These are phyloP conservation scores for Channa maculata DNA, from an alignment of 2,113 vertebrate genomes.

Conservation along the genomic window DNA sequence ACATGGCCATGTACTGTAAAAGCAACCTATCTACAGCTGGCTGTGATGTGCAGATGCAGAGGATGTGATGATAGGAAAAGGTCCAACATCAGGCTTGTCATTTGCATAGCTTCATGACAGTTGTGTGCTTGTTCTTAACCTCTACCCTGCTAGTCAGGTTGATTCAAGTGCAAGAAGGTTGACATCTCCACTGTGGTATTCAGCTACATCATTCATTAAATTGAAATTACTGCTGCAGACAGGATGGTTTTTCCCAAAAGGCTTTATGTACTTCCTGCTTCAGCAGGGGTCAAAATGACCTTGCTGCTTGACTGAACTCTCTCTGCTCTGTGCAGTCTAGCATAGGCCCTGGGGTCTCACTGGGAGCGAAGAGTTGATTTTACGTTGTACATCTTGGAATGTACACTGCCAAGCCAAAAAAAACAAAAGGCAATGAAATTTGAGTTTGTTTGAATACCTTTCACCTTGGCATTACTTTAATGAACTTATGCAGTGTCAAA, in stretches of 20 bases:
- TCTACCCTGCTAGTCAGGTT: constrained; percentile 1
- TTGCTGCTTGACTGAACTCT: constrained; percentile 60
- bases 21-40: constrained; percentile 18
- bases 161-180: constrained; percentile 23
- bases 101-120: background rate
- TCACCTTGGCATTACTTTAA: no score
- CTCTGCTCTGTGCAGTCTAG: constrained; percentile 17
- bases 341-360: constrained; percentile 17
- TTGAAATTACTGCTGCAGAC: constrained; percentile 33
- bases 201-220: constrained; percentile 47
- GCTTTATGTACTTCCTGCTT: constrained; percentile 47
- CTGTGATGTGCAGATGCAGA: constrained; percentile 26
- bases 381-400: no score
- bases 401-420: no score
- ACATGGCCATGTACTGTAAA: constrained; percentile 51
- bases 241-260: constrained; percentile 57
- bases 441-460: no score
- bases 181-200: constrained; percentile 25
- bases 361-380: constrained; percentile 1
- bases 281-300: constrained; percentile 66
- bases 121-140: constrained; percentile 14
- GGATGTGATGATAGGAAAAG: constrained; percentile 21
- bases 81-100: constrained; percentile 21
- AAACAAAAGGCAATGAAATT: no score
- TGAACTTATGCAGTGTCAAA: no score